phyloP scores from a whole-genome alignment of 2,888 invertebrate species.

The Operophtera brumata region DNA sequence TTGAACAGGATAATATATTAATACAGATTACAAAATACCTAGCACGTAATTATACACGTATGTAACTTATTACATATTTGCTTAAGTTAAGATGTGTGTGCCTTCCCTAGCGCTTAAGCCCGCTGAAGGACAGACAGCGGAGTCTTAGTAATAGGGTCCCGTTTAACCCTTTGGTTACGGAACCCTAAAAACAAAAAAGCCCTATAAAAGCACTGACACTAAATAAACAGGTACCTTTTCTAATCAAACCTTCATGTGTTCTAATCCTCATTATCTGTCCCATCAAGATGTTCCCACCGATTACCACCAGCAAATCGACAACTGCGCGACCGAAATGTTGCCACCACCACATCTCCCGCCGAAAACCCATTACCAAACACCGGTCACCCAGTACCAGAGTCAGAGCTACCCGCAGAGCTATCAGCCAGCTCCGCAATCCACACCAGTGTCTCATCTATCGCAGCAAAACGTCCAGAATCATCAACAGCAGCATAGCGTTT shows the following conservation, averaged over 20 bases:
- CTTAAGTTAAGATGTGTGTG: too few relatives aligned
- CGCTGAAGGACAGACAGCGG: too few relatives aligned
- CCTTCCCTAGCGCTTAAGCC: too few relatives aligned
- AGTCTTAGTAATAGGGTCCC: too few relatives aligned
- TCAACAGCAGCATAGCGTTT: slow-evolving; percentile 13
- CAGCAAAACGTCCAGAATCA: slow-evolving; percentile 17
- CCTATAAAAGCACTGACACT: too few relatives aligned
- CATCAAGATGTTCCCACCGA: slow-evolving; percentile 63
- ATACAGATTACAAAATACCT: too few relatives aligned
- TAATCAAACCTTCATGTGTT: slow-evolving; percentile 37
- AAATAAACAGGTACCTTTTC: not conserved
- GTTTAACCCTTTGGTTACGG: too few relatives aligned
- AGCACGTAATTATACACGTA: too few relatives aligned
- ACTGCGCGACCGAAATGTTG: slow-evolving; percentile 73
- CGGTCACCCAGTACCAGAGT: slow-evolving; percentile 39
- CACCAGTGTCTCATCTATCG: not conserved
- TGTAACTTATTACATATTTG: too few relatives aligned
- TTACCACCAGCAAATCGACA: slow-evolving; percentile 76
- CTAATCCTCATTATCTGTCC: slow-evolving; percentile 49
- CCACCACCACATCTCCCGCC: slow-evolving; percentile 62
- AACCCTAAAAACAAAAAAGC: too few relatives aligned
- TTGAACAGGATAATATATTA: too few relatives aligned
- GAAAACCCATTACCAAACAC: slow-evolving; percentile 69
- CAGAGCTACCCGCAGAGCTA: slow-evolving; percentile 34
- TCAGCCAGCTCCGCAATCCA: slow-evolving; percentile 12